phyloP scores from a whole-genome alignment of 2,888 invertebrate species.

The Girardia tigrina region DNA sequence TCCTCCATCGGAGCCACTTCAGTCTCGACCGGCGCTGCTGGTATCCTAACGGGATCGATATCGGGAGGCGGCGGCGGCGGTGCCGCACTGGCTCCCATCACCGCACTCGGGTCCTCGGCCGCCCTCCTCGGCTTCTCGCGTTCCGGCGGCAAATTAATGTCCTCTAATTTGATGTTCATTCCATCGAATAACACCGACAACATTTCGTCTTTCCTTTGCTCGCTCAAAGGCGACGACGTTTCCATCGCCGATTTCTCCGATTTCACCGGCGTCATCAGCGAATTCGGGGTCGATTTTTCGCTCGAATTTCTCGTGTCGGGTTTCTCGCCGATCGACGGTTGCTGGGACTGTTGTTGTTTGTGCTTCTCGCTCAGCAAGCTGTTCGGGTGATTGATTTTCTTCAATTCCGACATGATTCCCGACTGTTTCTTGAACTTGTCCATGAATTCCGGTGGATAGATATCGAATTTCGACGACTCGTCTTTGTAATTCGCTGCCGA shows the following conservation, averaged over 20 bases:
- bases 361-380: not conserved
- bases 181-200: not conserved
- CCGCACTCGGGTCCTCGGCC: not conserved
- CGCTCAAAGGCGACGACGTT: too few species aligned
- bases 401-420: not conserved
- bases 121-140: not conserved
- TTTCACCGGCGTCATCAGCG: not conserved
- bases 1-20: not conserved
- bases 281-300: not conserved
- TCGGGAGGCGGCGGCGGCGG: not conserved
- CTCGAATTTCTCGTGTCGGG: not conserved
- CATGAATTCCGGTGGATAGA: not conserved
- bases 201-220: not conserved
- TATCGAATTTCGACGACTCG: not conserved
- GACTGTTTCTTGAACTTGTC: not conserved
- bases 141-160: slow-evolving; percentile 33
- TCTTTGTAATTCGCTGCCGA: not conserved
- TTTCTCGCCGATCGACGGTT: too few species aligned
- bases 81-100: not conserved
- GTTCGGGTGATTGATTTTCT: not conserved
- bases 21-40: not conserved
- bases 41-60: not conserved
- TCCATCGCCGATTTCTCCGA: not conserved
- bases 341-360: too few species aligned
- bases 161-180: slow-evolving; percentile 24